Percentiles rank a stretch among this genome's conserved stretches.
These are phyloP conservation scores for Whitmania pigra DNA, from an alignment of 1,140 invertebrate species.

Conservation along the genomic window DNA sequence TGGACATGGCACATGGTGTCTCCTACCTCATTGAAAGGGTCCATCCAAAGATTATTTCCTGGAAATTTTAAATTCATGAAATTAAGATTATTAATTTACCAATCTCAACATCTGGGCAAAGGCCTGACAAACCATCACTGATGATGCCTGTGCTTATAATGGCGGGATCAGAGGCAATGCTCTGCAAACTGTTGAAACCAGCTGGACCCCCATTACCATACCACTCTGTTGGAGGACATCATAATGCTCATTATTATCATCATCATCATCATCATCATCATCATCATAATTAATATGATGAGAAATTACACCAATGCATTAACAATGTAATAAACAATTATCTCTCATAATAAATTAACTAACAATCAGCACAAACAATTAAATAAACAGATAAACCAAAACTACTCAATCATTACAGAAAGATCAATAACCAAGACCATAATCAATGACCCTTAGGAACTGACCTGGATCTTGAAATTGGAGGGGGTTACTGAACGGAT, in stretches of 20 bases:
- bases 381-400: too few species aligned
- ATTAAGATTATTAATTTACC: not conserved
- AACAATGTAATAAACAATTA: too few species aligned
- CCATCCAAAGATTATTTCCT: conserved; percentile 6
- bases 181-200: not conserved
- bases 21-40: not conserved
- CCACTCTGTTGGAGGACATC: not conserved
- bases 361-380: too few species aligned
- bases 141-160: conserved; percentile 1
- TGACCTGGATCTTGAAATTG: conserved; percentile 27
- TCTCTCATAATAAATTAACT: too few species aligned
- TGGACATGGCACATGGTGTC: conserved; percentile 5
- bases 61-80: not conserved
- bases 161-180: conserved; percentile 1
- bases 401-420: not conserved
- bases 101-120: not conserved
- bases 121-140: not conserved
- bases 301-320: too few species aligned
- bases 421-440: not conserved
- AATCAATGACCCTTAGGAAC: conserved; percentile 7
- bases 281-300: too few species aligned
- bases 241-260: not conserved
- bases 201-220: not conserved
- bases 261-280: not conserved
- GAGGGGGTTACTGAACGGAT: conserved; percentile 19